These are phyloP conservation scores for Neelides folsomi DNA, from an alignment of 2,888 invertebrate genomes.

Conservation along the genomic window DNA sequence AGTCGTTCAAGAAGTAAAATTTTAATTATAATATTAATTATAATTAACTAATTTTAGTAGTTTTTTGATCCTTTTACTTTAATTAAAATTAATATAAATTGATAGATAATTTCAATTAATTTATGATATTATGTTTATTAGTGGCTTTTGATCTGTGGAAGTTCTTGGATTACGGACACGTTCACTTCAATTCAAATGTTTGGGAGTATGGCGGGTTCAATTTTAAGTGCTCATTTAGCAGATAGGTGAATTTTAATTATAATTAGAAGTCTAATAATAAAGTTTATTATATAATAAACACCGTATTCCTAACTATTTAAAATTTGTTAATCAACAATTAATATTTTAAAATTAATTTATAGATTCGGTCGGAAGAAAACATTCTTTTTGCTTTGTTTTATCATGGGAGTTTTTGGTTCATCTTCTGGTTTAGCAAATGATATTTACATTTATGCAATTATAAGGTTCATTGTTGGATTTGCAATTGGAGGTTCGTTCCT, in stretches of 20 bases:
- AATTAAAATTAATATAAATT: too few relatives aligned
- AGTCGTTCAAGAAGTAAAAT: slow-evolving; percentile 19
- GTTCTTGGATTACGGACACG: slow-evolving; percentile 24
- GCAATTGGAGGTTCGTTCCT: too few relatives aligned
- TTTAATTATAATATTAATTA: not conserved
- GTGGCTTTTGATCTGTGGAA: slow-evolving; percentile 24
- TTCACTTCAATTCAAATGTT: slow-evolving; percentile 26
- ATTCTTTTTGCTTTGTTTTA: slow-evolving; percentile 17
- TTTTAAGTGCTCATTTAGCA: slow-evolving; percentile 20
- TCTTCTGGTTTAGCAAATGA: slow-evolving; percentile 16
- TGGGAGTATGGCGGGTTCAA: slow-evolving; percentile 16
- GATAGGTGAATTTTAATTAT: slow-evolving; percentile 6
- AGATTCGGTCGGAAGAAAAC: slow-evolving; percentile 24
- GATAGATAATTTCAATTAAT: too few relatives aligned
- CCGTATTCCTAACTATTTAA: too few relatives aligned
- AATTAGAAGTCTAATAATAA: not conserved
- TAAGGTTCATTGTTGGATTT: slow-evolving; percentile 24
- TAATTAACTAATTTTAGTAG: too few relatives aligned
- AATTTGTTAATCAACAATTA: too few relatives aligned
- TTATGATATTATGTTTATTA: too few relatives aligned
- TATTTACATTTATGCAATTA: slow-evolving; percentile 15
- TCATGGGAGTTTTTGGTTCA: slow-evolving; percentile 22
- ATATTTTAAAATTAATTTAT: not conserved
- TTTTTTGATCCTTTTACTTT: too few relatives aligned
- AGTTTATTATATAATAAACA: too few relatives aligned